Evolutionary conservation across 1,140 invertebrate species (phyloP).

Genomic region (Palaemon carinicauda): DNA sequence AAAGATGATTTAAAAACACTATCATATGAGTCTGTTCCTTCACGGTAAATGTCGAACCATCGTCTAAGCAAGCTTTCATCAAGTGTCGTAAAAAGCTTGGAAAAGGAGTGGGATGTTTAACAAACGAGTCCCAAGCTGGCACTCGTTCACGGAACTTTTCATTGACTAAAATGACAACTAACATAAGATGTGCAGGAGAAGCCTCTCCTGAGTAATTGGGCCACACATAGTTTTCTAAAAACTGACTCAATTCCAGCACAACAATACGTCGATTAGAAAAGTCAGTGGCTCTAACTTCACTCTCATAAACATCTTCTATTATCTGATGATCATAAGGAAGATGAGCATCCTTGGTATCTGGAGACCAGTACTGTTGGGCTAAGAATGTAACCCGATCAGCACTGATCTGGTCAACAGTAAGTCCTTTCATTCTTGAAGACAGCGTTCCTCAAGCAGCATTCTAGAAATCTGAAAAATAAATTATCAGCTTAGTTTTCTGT

Average conservation of each 20-base stretch:
- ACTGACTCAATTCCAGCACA: conserved; percentile 97
- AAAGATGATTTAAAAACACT: conserved; percentile 94
- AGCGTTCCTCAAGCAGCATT: too few relatives aligned
- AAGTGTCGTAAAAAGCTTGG: conserved; percentile 87
- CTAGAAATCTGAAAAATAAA: too few relatives aligned
- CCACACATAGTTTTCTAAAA: conserved; percentile 97
- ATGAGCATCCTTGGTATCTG: conserved; percentile 76
- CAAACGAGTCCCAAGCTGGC: conserved; percentile 93
- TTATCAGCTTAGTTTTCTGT: too few relatives aligned
- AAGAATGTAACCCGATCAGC: conserved; percentile 70
- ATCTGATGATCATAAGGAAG: conserved; percentile 76
- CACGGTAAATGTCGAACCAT: conserved; percentile 70
- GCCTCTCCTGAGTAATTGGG: conserved; percentile 84
- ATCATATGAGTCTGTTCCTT: conserved; percentile 87
- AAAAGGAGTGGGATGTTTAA: conserved; percentile 83
- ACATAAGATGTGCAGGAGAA: conserved; percentile 86
- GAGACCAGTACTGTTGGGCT: conserved; percentile 88
- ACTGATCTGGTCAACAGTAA: conserved; percentile 58
- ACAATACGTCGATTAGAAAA: conserved; percentile 89
- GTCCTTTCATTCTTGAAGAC: conserved; percentile 54
- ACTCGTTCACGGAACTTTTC: conserved; percentile 98
- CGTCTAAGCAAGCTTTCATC: conserved; percentile 74
- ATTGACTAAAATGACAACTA: conserved; percentile 96
- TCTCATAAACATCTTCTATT: conserved; percentile 81
- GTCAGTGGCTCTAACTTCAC: conserved; percentile 72